Conservation (phyloP, 2,797 vertebrate species). For the Hydrocynus forskahlii region DNA sequence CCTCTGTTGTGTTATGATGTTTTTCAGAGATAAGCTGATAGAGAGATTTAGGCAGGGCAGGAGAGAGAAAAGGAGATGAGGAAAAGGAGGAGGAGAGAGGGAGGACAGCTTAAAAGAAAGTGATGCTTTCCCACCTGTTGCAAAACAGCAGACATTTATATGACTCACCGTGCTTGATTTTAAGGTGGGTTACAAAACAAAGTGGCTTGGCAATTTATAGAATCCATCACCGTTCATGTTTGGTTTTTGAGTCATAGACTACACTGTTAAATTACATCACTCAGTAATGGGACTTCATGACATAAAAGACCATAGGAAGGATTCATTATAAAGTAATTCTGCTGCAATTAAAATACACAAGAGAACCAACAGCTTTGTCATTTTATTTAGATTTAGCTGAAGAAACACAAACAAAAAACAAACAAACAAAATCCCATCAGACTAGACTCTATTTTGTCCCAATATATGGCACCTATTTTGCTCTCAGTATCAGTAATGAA, state of each 20-base stretch:
- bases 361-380: too few relatives aligned
- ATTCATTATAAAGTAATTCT: too few relatives aligned
- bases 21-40: slow-evolving; percentile 58
- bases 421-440: neutral
- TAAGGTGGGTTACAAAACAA: slow-evolving; percentile 1
- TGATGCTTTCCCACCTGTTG: slow-evolving; percentile 78
- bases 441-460: neutral
- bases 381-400: too few relatives aligned
- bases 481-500: slow-evolving; percentile 53
- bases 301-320: neutral
- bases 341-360: neutral
- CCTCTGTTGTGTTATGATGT: slow-evolving; percentile 63
- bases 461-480: neutral
- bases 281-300: neutral
- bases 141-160: slow-evolving; percentile 49
- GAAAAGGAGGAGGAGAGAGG: neutral
- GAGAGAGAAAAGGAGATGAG: slow-evolving; percentile 27
- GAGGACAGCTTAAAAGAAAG: slow-evolving; percentile 48
- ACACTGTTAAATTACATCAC: neutral
- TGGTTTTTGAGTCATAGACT: neutral
- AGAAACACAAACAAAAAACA: neutral
- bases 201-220: neutral
- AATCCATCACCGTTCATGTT: neutral
- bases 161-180: slow-evolving; percentile 33
- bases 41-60: slow-evolving; percentile 41